phyloP scores from a whole-genome alignment of 2,113 vertebrate genomes.

The Sminthopsis crassicaudata region DNA sequence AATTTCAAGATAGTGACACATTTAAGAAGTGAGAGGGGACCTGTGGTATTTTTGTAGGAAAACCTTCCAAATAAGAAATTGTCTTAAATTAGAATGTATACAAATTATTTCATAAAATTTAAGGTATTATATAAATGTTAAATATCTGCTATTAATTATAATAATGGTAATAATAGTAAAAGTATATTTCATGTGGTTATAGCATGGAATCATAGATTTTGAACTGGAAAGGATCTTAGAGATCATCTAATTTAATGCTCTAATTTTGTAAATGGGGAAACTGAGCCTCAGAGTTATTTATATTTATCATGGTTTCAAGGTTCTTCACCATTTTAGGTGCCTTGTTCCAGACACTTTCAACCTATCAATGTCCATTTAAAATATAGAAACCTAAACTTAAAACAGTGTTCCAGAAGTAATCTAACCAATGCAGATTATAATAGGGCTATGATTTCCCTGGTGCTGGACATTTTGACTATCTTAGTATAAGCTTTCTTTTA shows the following conservation, averaged over 20 bases:
- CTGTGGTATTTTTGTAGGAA: conserved; percentile 39
- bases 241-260: background rate
- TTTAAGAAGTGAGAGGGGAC: conserved; percentile 36
- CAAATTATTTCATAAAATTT: background rate
- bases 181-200: background rate
- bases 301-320: background rate
- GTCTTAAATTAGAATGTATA: background rate
- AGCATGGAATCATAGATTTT: background rate
- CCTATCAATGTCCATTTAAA: background rate
- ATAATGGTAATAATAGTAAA: background rate
- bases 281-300: background rate
- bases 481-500: conserved; percentile 40
- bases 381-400: background rate
- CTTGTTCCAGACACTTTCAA: background rate
- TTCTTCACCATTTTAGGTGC: background rate
- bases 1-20: background rate
- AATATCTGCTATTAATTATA: background rate
- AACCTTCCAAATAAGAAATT: conserved; percentile 35
- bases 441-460: background rate
- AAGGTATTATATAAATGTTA: background rate
- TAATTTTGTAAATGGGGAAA: background rate
- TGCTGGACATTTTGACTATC: background rate
- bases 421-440: background rate
- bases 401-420: background rate
- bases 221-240: background rate